These are phyloP conservation scores for Drosophila bocqueti DNA, from an alignment of 1,140 invertebrate genomes.

Conservation along the genomic window DNA sequence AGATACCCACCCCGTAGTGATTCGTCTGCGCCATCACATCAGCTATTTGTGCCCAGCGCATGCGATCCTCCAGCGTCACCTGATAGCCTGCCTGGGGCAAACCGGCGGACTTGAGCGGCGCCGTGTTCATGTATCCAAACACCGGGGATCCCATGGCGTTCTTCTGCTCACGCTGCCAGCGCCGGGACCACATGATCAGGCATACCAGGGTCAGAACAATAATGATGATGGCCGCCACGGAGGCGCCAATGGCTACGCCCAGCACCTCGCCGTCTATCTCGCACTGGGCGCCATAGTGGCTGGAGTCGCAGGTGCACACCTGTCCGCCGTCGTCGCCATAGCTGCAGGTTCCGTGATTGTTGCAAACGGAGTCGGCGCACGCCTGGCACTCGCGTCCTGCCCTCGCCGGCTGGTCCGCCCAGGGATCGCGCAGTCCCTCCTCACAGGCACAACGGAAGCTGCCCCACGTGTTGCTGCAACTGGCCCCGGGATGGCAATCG, in stretches of 20 bases:
- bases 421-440: constrained; percentile 91
- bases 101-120: constrained; percentile 89
- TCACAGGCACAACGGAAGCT: constrained; percentile 94
- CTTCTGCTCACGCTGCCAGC: constrained; percentile 95
- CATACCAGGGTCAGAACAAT: constrained; percentile 94
- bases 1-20: constrained; percentile 90
- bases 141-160: constrained; percentile 91
- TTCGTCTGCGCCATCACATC: constrained; percentile 93
- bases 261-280: constrained; percentile 96
- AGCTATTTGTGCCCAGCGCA: constrained; percentile 93
- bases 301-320: constrained; percentile 92
- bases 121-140: constrained; percentile 92
- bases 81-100: constrained; percentile 88
- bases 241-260: constrained; percentile 95
- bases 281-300: constrained; percentile 94
- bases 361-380: constrained; percentile 92
- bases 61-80: constrained; percentile 90
- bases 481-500: constrained; percentile 94
- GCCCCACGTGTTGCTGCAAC: constrained; percentile 95
- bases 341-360: constrained; percentile 92
- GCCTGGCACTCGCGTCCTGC: constrained; percentile 91
- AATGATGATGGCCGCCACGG: constrained; percentile 93
- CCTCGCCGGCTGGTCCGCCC: constrained; percentile 87
- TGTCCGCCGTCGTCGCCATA: constrained; percentile 91
- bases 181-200: constrained; percentile 96